Conservation (phyloP, 2,113 vertebrate species). For the Triplophysa siluroides region DNA sequence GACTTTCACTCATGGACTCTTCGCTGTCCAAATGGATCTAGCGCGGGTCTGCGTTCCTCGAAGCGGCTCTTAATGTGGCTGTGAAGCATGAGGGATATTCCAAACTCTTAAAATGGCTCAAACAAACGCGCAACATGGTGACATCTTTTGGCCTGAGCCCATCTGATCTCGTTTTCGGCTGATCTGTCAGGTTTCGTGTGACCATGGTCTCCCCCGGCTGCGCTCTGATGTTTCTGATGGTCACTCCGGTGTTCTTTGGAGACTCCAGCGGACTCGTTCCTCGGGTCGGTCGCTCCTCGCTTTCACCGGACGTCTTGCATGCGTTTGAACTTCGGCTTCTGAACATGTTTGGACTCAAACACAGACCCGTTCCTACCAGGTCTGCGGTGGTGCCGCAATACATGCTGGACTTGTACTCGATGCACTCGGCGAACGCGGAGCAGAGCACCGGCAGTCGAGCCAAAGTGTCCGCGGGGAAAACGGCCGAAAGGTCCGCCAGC, state of each 20-base stretch:
- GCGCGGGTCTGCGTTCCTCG: neutral
- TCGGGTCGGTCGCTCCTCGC: slow-evolving; percentile 76
- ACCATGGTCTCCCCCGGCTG: slow-evolving; percentile 82
- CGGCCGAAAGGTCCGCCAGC: slow-evolving; percentile 78
- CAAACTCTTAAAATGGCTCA: slow-evolving; percentile 20
- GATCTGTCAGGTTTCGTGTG: slow-evolving; percentile 71
- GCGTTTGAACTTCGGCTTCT: slow-evolving; percentile 84
- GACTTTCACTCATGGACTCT: neutral
- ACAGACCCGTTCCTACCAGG: slow-evolving; percentile 81
- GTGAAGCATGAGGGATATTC: slow-evolving; percentile 8
- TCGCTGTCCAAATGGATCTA: slow-evolving; percentile 17
- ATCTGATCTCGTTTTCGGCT: slow-evolving; percentile 45
- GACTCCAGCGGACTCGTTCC: slow-evolving; percentile 80
- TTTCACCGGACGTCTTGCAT: slow-evolving; percentile 78
- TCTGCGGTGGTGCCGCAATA: slow-evolving; percentile 81
- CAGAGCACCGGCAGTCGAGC: slow-evolving; percentile 62
- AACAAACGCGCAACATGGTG: slow-evolving; percentile 29
- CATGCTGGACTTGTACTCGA: slow-evolving; percentile 83
- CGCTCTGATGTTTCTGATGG: slow-evolving; percentile 83
- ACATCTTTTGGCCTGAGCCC: slow-evolving; percentile 25
- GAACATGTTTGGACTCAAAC: slow-evolving; percentile 84
- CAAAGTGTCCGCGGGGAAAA: slow-evolving; percentile 64
- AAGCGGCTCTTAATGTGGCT: slow-evolving; percentile 5
- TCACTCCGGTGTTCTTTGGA: slow-evolving; percentile 82
- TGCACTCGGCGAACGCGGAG: slow-evolving; percentile 75